Evolutionary conservation across 2,113 vertebrate species (phyloP).

Genomic region (Probosciger aterrimus): DNA sequence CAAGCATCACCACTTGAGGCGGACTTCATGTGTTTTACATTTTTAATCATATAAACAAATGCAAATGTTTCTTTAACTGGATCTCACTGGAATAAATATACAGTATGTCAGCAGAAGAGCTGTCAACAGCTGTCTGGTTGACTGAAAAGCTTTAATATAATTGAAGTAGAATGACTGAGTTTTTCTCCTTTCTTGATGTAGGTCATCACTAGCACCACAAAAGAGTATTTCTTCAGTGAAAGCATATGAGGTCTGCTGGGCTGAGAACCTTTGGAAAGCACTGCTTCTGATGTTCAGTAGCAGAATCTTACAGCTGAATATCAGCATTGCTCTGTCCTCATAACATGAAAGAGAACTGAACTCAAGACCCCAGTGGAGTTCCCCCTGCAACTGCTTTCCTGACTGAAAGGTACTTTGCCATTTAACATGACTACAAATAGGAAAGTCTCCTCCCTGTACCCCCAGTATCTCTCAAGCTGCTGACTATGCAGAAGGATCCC

Average conservation of each 20-base stretch:
- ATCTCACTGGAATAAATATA: background rate
- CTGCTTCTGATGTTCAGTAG: background rate
- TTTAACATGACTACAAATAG: background rate
- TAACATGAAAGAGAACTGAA: fast-evolving
- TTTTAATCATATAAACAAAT: background rate
- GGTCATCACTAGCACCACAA: background rate
- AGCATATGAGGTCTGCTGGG: background rate
- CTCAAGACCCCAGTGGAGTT: fast-evolving
- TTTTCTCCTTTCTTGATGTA: background rate
- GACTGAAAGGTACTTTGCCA: background rate
- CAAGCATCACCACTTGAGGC: background rate
- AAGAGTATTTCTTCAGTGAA: background rate
- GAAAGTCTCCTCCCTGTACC: background rate
- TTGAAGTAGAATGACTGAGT: background rate
- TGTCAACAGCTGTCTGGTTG: background rate
- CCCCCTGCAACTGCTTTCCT: background rate
- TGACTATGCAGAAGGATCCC: background rate
- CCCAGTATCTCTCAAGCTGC: background rate
- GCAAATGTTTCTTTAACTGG: background rate
- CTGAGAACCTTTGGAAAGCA: background rate
- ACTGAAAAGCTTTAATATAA: background rate
- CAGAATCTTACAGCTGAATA: background rate
- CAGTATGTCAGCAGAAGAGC: background rate
- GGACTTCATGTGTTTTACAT: background rate
- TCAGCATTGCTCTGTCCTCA: background rate